These are phyloP conservation scores for Valencia hispanica DNA, from an alignment of 2,797 vertebrate genomes.

Conservation along the genomic window DNA sequence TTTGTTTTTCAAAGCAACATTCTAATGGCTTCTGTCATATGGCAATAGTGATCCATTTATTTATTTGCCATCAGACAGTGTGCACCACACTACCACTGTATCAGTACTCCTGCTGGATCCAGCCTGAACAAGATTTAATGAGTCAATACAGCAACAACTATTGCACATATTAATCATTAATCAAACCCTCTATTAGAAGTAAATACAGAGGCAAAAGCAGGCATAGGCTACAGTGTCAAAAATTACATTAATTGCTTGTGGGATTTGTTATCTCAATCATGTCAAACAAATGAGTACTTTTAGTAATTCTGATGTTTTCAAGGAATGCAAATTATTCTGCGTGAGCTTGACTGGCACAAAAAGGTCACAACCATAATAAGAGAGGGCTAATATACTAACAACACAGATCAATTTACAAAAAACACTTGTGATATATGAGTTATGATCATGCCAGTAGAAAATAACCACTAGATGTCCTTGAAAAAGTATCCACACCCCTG, in stretches of 20 bases:
- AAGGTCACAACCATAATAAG: no score
- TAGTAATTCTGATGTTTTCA: neutral
- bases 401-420: neutral
- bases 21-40: neutral
- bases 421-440: neutral
- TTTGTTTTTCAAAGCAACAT: neutral
- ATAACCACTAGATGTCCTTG: neutral
- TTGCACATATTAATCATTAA: constrained; percentile 61
- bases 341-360: neutral
- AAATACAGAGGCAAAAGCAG: neutral
- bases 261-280: neutral
- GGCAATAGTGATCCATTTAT: neutral
- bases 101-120: constrained; percentile 45
- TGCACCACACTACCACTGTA: constrained; percentile 14
- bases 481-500: neutral
- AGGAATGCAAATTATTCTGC: neutral
- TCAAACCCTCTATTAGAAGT: constrained; percentile 11
- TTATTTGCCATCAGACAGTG: constrained; percentile 21
- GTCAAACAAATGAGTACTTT: neutral
- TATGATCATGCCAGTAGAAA: neutral
- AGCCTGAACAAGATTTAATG: constrained; percentile 21
- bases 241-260: neutral
- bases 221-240: neutral
- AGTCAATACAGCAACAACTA: constrained; percentile 34
- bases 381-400: neutral